phyloP scores from a whole-genome alignment of 1,140 invertebrate genomes.

The Stegodyphus mimosarum region DNA sequence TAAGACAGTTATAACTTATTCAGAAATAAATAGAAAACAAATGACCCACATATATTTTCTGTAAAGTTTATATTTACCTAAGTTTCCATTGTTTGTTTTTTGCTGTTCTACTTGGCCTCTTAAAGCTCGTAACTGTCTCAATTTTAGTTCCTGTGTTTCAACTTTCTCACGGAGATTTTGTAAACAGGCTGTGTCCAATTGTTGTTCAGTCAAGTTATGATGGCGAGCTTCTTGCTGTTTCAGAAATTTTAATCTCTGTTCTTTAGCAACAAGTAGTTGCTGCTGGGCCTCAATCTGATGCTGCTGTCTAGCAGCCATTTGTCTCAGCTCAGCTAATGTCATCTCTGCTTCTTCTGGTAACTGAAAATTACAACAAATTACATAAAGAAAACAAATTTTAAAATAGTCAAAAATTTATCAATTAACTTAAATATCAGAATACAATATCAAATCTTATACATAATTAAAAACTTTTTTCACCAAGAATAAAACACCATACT shows the following conservation, averaged over 20 bases:
- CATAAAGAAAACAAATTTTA: neutral
- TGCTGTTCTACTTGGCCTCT: constrained; percentile 92
- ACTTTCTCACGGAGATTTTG: constrained; percentile 88
- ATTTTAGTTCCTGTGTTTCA: constrained; percentile 92
- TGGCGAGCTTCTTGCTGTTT: constrained; percentile 90
- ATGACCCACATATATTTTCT: no score
- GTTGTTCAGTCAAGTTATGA: constrained; percentile 79
- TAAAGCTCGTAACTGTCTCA: constrained; percentile 87
- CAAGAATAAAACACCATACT: no score
- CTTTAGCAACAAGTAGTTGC: constrained; percentile 88
- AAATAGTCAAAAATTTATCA: no score
- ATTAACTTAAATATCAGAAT: no score
- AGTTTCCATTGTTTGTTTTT: constrained; percentile 87
- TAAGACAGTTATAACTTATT: no score
- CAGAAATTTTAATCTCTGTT: constrained; percentile 92
- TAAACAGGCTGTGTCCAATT: constrained; percentile 79
- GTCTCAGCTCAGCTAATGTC: constrained; percentile 69
- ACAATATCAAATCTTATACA: no score
- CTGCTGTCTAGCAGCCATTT: constrained; percentile 94
- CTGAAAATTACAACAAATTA: constrained; percentile 71
- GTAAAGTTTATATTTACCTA: constrained; percentile 78
- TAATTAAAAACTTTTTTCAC: no score
- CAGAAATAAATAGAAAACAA: no score
- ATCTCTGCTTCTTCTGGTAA: constrained; percentile 82
- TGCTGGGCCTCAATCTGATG: constrained; percentile 95